Base-by-base conservation (phyloP, 1,140 invertebrate species). In the Lordiphosa mommai region DNA sequence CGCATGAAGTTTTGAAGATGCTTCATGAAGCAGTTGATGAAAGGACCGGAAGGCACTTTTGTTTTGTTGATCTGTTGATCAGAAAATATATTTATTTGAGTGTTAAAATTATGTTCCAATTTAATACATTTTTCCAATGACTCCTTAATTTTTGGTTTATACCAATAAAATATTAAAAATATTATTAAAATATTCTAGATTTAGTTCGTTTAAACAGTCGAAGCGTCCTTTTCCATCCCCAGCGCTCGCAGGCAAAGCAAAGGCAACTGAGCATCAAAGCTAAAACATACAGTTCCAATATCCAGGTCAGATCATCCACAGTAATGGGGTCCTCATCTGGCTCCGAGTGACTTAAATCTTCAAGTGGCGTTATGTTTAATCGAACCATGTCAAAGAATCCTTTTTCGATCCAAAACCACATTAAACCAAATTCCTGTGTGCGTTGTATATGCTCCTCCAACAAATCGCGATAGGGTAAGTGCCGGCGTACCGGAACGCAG, bases 331-430 rank as follows among this genome's bases (percentile, higher is more conserved):
- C 48, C 4, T 51, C 59, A 0, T 6, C 0, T 0, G 12, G 0
- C 0, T 0, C 4, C 14, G 20, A 30, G 2, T 12, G 16, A n/a
- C 72, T 80, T 3, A 27, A 48, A 29, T 80, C 74, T 3, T 9
- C 7, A 0, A 66, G 17, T 1, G 43, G 20, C 0, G 57, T 52
- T 5, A 52, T 14, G 0, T 43, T 36, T 6, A 80, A 9, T 0
- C 3, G 4, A 0, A 73, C 60, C 74, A 80, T 73, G 0, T 80
- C 59, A 0, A 7, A 29, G 53, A 73, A 73, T 27, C 60, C 66
- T 0, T 12, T 23, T 3, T 7, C 16, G 16, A 53, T 43, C 74
- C 74, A 80, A 4, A 41, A 37, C 3, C 7, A 0, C 10, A 55
- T 7, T 20, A 80, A 2, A 2, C 74, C 74, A 1, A 73, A 73